Evolutionary conservation across 2,888 invertebrate species (phyloP).

Genomic region (Alentia gelatinosa): DNA sequence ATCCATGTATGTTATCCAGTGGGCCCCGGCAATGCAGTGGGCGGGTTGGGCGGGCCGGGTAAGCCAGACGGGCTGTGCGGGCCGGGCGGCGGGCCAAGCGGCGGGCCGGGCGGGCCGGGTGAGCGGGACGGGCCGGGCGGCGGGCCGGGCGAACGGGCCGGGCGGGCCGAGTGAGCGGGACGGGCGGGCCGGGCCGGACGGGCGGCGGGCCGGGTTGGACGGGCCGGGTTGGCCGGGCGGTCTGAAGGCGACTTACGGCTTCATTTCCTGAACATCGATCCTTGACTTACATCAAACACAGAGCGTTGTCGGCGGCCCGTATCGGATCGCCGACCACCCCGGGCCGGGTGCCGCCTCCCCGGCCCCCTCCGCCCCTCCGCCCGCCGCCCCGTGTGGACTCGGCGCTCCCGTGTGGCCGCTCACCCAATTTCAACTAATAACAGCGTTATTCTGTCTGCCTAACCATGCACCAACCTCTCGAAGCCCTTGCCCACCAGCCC

Average conservation of each 20-base stretch:
- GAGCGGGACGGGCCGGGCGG: neutral
- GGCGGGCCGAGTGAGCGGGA: neutral
- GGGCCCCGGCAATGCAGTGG: too few relatives aligned
- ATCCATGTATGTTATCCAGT: neutral
- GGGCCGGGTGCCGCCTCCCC: neutral
- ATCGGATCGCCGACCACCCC: neutral
- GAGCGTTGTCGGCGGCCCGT: neutral
- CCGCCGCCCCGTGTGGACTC: neutral
- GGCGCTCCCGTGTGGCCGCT: neutral
- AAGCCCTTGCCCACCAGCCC: too few relatives aligned
- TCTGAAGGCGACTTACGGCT: neutral
- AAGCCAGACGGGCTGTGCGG: neutral
- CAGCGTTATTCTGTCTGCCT: neutral
- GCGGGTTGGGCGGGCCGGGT: neutral
- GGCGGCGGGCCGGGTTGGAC: neutral
- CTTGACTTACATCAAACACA: constrained; percentile 14
- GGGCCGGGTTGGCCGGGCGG: neutral
- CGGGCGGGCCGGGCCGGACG: neutral
- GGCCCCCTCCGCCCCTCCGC: neutral
- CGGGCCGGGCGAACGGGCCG: neutral
- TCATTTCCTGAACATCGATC: neutral
- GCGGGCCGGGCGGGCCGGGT: neutral
- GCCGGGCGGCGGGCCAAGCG: neutral
- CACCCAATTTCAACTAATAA: neutral
- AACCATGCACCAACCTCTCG: neutral